These are phyloP conservation scores for Drosophila tani DNA, from an alignment of 1,140 invertebrate species.

Conservation along the genomic window DNA sequence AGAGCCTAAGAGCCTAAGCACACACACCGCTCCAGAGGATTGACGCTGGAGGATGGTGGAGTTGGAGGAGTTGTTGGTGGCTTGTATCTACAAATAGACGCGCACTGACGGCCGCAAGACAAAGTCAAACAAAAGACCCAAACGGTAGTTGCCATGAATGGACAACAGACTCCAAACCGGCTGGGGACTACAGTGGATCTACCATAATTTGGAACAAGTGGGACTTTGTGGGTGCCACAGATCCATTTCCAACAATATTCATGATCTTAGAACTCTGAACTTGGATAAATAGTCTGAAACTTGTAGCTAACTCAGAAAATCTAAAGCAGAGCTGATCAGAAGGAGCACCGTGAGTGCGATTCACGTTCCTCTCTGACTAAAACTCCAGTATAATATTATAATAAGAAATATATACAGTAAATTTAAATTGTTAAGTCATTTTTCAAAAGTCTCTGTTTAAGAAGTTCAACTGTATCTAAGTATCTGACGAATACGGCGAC, in stretches of 20 bases:
- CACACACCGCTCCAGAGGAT: slow-evolving; percentile 17
- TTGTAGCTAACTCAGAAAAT: background rate
- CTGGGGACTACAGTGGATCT: slow-evolving; percentile 34
- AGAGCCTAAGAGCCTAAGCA: slow-evolving; percentile 21
- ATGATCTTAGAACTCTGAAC: background rate
- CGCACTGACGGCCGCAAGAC: slow-evolving; percentile 74
- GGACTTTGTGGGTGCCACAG: background rate
- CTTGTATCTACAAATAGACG: slow-evolving; percentile 82
- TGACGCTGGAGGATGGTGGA: slow-evolving; percentile 20
- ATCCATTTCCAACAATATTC: background rate
- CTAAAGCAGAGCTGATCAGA: background rate
- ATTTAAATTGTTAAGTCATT: background rate
- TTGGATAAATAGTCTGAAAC: background rate
- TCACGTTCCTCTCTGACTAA: fast-evolving
- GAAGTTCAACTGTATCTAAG: slow-evolving; percentile 12
- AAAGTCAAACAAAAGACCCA: slow-evolving; percentile 81
- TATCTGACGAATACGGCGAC: slow-evolving; percentile 40
- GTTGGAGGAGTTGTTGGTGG: slow-evolving; percentile 57
- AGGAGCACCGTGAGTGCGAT: background rate
- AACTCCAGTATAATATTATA: background rate
- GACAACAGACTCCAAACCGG: slow-evolving; percentile 60
- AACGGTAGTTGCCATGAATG: slow-evolving; percentile 82
- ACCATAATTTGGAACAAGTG: background rate
- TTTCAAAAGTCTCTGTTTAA: background rate
- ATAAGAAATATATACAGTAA: no score